Percentiles rank a stretch among this genome's conserved stretches.
Conservation (phyloP, 2,797 vertebrate genomes). For the Catamblyrhynchus diadema region DNA sequence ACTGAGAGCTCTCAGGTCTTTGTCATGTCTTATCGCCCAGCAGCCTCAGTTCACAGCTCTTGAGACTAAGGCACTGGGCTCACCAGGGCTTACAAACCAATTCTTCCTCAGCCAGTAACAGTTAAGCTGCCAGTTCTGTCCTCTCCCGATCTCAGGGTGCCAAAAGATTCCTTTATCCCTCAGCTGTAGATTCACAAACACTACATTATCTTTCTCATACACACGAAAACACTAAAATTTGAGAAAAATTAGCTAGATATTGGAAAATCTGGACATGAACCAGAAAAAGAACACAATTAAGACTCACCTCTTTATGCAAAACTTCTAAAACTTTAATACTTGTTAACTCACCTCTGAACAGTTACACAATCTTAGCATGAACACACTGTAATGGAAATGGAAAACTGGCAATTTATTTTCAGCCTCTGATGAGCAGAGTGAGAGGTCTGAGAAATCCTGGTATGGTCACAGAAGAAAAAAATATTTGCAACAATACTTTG, state of each 20-base stretch:
- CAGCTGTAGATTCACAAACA: background rate
- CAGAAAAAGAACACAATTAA: background rate
- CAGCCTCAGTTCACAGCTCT: background rate
- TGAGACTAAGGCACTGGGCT: background rate
- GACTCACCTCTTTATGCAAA: background rate
- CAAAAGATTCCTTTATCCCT: background rate
- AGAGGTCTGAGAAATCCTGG: background rate
- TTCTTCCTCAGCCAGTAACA: background rate
- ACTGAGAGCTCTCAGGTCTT: background rate
- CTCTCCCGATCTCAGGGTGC: background rate
- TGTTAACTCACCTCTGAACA: background rate
- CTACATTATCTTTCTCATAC: background rate
- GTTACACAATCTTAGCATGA: background rate
- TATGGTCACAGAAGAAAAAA: background rate
- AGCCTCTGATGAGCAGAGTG: background rate
- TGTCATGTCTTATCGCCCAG: background rate
- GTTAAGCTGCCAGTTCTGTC: background rate
- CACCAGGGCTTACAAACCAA: background rate
- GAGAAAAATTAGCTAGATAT: background rate
- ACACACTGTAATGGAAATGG: background rate
- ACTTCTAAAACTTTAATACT: slow-evolving; percentile 2
- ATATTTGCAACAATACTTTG: background rate
- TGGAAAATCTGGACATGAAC: background rate
- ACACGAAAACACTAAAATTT: background rate
- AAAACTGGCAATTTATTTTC: background rate